Conservation (phyloP, 2,113 vertebrate genomes). For the Malurus elegans region DNA sequence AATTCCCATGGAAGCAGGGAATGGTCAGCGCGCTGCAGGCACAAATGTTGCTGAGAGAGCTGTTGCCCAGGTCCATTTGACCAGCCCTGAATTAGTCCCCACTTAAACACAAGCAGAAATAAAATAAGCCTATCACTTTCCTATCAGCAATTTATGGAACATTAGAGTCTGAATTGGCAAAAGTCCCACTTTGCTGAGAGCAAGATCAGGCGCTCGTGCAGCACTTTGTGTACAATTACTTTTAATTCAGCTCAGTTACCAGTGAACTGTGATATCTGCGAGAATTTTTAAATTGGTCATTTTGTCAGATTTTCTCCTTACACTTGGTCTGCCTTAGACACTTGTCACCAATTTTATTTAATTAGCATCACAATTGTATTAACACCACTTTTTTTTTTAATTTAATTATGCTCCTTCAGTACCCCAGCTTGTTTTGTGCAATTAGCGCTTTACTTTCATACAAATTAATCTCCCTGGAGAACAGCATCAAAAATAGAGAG, state of each 20-base stretch:
- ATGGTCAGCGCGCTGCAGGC: accelerated
- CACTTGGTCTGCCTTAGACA: constrained; percentile 58
- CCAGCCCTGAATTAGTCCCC: neutral
- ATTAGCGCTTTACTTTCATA: constrained; percentile 66
- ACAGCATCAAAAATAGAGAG: constrained; percentile 34
- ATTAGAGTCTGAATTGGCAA: constrained; percentile 33
- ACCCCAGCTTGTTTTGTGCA: constrained; percentile 70
- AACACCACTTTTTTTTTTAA: constrained; percentile 57
- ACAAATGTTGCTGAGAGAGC: neutral
- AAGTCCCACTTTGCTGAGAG: constrained; percentile 44
- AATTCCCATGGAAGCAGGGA: accelerated
- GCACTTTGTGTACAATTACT: constrained; percentile 44
- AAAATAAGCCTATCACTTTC: neutral
- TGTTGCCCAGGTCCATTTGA: accelerated
- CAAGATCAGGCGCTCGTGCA: neutral
- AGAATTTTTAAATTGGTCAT: constrained; percentile 54
- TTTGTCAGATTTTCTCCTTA: constrained; percentile 65
- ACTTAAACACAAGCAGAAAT: neutral
- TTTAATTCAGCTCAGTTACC: constrained; percentile 29
- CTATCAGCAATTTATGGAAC: constrained; percentile 51
- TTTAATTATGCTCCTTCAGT: constrained; percentile 66
- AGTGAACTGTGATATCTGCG: constrained; percentile 32
- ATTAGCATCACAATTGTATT: constrained; percentile 71
- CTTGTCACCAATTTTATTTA: constrained; percentile 73
- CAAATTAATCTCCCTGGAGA: constrained; percentile 71